A percentile compares a stretch with the other conserved stretches of the same genome.
Evolutionary conservation across 2,113 vertebrate species (phyloP).

Genomic region (Siniperca chuatsi): DNA sequence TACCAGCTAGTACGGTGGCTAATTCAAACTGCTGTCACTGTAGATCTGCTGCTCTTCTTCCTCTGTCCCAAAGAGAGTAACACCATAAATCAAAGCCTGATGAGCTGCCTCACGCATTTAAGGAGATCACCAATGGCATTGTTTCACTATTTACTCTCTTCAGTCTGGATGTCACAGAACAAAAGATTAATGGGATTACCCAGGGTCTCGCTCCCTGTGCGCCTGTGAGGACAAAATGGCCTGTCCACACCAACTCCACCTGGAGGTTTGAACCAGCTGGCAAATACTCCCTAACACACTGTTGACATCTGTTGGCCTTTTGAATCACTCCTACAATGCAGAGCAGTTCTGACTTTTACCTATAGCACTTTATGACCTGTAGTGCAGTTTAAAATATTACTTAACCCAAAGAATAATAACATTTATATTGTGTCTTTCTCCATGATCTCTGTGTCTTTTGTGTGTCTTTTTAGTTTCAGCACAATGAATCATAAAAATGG

Average conservation of each 20-base stretch:
- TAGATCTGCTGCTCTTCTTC: constrained; percentile 21
- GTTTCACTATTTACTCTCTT: constrained; percentile 53
- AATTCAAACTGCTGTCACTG: constrained; percentile 44
- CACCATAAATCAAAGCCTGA: constrained; percentile 58
- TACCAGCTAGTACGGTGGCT: not conserved
- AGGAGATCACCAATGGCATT: constrained; percentile 53
- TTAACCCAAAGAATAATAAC: not conserved
- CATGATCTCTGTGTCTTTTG: not conserved
- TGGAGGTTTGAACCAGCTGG: constrained; percentile 38
- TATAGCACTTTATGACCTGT: not conserved
- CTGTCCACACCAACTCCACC: constrained; percentile 55
- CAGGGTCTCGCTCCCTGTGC: constrained; percentile 1
- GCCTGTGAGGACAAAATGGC: constrained; percentile 46
- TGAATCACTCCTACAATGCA: not conserved
- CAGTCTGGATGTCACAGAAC: constrained; percentile 47
- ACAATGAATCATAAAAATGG: not conserved
- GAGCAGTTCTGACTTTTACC: not conserved
- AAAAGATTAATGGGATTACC: constrained; percentile 63
- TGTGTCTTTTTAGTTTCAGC: not conserved
- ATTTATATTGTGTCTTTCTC: too few relatives aligned
- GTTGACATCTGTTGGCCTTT: constrained; percentile 8
- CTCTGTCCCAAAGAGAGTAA: constrained; percentile 33
- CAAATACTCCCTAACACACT: not conserved
- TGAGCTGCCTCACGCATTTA: constrained; percentile 61
- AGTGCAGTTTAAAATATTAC: not conserved